Evolutionary conservation across 92 coral and sea anemone species (phyloP), one percentile per base, ranked within the genome.

Genomic region (Virgularia gustaviana): DNA sequence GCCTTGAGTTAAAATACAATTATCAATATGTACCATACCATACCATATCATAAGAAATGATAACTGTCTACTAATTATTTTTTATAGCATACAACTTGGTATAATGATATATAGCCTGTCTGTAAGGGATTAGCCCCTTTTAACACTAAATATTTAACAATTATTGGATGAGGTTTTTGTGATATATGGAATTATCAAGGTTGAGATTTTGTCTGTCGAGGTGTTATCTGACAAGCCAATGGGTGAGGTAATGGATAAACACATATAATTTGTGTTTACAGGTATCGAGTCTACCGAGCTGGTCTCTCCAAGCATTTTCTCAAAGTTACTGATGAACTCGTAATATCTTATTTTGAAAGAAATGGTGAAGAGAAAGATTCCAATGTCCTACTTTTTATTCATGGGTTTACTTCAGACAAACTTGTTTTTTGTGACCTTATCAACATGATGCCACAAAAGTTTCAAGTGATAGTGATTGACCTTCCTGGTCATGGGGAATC

Each of bases 401-500:
- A 92, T 80, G 98, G 98, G 12, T 92, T 92, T 79, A 66, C 88
- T 0, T 85, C 88, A 7, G 85, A 87, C 29, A 92, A 89, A 58
- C 92, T 81, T 45, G 72, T 75, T 8, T 92, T 87, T 90, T 84
- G 89, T 59, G 81, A 78, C 19, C 60, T 89, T 78, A 81, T 88
- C 1, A 38, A 72, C 45, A 85, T 73, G 2, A 29, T 92, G 19
- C 98, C 98, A 22, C 61, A 36, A 60, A 59, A 90, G 6, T 73
- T 60, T 27, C 96, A 92, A 49, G 44, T 92, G 24, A 66, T 92
- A 39, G 88, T 91, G 2, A 42, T 92, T 9, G 98, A 92, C 56
- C 83, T 92, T 7, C 98, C 98, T 35, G 98, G 98, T 18, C 98
- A 92, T 80, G 98, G 98, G 18, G 79, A 86, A n/a, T 84, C 86